Base-by-base conservation (phyloP, 2,113 vertebrate species). In the Scopus umbretta region DNA sequence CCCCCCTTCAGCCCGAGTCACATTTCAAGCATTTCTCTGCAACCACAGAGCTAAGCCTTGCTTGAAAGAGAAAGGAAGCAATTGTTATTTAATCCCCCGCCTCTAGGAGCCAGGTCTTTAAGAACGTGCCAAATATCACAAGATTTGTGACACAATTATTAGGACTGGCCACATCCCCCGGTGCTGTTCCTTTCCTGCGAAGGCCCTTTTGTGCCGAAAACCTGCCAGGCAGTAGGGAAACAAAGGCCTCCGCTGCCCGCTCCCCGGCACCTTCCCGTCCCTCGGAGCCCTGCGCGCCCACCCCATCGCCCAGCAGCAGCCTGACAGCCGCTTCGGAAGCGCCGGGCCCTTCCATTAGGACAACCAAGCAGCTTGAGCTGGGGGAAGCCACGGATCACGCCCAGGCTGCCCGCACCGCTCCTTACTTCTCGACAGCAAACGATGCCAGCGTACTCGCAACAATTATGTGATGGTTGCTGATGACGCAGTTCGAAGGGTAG, bases 41-140 rank as follows among this genome's bases (percentile, higher is more conserved):
- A 91, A 88, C 89, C 71, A 75, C 81, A 90, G 71, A 87, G 87
- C 91, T 91, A 94, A 95, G 87, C 82, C 68, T 90, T 83, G 55
- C 81, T 91, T 96, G 90, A 90, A 92, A 96, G 89, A 95, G 78
- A 94, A 97, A 92, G 87, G 81, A 92, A 90, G 88, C 79, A 92
- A 95, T 83, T 92, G 78, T 92, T 91, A 75, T 86, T 89, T 91
- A 95, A 97, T 91, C 80, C 80, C 58, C 47, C 9, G 42, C 75
- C 66, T 91, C 89, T 45, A 94, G 78, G 50, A 95, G 78, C 73
- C 71, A 80, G 78, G 89, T 80, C 87, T 96, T 96, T 90, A 95
- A 87, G 87, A 91, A 86, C 7, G 5, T 29, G 93, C 91, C 90
- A 95, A 94, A 70, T 83, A 96, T 86, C 87, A 90, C 85, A 95